Conservation (phyloP, 2,797 vertebrate species). For the Muscicapa comitata region DNA sequence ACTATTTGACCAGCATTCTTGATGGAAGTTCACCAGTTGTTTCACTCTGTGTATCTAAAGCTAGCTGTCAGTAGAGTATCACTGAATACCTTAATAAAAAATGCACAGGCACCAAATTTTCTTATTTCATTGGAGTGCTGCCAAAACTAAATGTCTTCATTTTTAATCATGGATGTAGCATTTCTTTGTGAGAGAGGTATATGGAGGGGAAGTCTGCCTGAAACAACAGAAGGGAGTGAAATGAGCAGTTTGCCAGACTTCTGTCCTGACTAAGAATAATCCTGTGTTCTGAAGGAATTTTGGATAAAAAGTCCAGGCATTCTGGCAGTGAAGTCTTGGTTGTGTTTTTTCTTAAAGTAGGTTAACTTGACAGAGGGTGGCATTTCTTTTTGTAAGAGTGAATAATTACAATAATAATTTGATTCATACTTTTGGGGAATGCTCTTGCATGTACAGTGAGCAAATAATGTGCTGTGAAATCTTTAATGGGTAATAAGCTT, state of each 20-base stretch:
- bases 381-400: neutral
- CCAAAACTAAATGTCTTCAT: neutral
- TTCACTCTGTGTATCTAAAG: neutral
- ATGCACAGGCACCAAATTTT: neutral
- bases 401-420: neutral
- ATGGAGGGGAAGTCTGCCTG: neutral
- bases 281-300: neutral
- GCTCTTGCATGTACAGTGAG: neutral
- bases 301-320: conserved; percentile 13
- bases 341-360: neutral
- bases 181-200: neutral
- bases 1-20: neutral
- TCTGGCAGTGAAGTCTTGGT: neutral
- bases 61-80: neutral
- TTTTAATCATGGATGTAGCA: neutral
- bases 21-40: neutral
- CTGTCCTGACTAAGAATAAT: neutral
- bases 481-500: neutral
- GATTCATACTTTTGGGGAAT: neutral
- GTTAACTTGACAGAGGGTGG: neutral
- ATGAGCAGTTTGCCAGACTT: neutral
- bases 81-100: neutral
- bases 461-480: neutral
- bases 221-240: neutral
- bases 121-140: neutral